Percentiles rank a stretch among this genome's conserved stretches.
These are phyloP conservation scores for Strigamia transsilvanica DNA, from an alignment of 2,888 invertebrate genomes.

Conservation along the genomic window DNA sequence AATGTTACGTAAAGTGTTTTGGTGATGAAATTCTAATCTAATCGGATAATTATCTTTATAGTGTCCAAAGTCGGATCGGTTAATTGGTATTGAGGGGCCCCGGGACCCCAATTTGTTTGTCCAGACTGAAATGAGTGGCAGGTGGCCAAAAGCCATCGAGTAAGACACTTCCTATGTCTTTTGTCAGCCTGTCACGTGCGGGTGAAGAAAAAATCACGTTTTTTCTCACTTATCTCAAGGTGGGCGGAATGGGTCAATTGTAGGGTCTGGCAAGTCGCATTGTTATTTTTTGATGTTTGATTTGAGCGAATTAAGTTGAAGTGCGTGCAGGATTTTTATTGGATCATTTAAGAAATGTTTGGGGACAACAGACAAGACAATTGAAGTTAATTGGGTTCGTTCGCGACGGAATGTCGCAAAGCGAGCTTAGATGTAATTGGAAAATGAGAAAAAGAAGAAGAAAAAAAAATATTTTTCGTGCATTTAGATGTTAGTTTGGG, in stretches of 20 bases:
- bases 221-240: not conserved
- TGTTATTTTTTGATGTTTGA: too few species aligned
- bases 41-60: not conserved
- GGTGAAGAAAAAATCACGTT: not conserved
- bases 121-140: not conserved
- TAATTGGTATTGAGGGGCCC: too few species aligned
- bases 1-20: too few species aligned
- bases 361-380: not conserved
- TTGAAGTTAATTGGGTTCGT: too few species aligned
- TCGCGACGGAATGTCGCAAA: too few species aligned
- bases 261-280: not conserved
- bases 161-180: conserved; percentile 18
- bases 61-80: not conserved
- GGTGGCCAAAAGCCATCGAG: conserved; percentile 6
- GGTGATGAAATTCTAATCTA: too few species aligned
- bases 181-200: not conserved
- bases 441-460: not conserved
- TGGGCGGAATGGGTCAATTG: conserved; percentile 28
- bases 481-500: not conserved
- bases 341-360: not conserved
- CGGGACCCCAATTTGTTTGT: too few species aligned
- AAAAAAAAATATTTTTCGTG: not conserved
- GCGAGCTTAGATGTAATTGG: too few species aligned
- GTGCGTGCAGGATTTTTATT: not conserved
- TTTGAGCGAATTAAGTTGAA: conserved; percentile 1